phyloP scores from a whole-genome alignment of 2,113 vertebrate genomes.

The Sardina pilchardus region DNA sequence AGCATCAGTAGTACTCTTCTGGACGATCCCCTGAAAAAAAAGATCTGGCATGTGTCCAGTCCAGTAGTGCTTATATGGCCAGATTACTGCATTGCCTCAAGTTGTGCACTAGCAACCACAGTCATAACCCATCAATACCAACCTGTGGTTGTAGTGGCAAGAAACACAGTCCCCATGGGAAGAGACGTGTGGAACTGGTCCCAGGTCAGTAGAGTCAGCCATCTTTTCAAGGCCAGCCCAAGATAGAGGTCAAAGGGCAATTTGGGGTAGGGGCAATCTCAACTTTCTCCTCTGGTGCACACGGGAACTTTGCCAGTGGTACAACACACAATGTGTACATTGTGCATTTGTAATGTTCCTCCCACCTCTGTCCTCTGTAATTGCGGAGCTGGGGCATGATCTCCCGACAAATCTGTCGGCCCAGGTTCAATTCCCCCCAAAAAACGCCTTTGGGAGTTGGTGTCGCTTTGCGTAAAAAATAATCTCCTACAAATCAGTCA shows the following conservation, averaged over 20 bases:
- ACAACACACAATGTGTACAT: neutral
- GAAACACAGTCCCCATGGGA: neutral
- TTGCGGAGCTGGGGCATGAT: no score
- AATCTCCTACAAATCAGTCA: no score
- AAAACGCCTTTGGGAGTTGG: no score
- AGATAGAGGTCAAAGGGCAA: neutral
- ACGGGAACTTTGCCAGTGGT: no score
- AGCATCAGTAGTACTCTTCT: neutral
- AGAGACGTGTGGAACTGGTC: neutral
- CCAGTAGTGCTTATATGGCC: neutral
- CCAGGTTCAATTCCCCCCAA: no score
- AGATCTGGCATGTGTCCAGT: neutral
- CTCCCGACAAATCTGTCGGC: no score
- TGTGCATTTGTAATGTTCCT: no score
- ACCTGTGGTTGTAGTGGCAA: neutral
- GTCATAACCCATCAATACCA: neutral
- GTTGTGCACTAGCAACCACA: neutral
- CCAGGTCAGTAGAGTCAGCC: neutral
- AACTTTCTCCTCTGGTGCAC: no score
- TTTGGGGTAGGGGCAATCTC: no score
- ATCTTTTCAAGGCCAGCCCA: neutral
- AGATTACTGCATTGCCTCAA: neutral
- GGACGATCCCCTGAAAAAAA: neutral
- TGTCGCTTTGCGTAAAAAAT: no score
- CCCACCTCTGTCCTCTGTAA: no score